A percentile compares a stretch with the other conserved stretches of the same genome.
Conservation (phyloP, 2,113 vertebrate genomes). For the Equus przewalskii region DNA sequence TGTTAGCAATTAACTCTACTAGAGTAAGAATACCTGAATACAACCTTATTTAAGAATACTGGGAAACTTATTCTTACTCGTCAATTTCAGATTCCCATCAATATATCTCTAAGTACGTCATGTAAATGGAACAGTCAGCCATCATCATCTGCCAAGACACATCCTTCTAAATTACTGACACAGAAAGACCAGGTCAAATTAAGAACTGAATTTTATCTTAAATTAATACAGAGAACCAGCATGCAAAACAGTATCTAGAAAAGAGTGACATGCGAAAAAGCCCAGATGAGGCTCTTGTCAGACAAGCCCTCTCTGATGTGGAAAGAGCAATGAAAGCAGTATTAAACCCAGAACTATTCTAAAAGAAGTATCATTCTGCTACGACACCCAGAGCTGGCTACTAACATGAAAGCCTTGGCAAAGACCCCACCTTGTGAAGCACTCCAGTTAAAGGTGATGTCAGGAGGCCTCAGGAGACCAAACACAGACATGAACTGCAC, state of each 20-base stretch:
- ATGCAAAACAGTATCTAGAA: neutral
- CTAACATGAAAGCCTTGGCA: neutral
- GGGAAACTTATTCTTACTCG: neutral
- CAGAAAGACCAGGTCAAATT: slow-evolving; percentile 14
- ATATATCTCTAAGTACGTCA: neutral
- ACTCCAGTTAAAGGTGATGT: neutral
- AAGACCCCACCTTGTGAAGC: neutral
- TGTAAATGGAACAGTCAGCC: neutral
- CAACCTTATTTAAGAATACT: slow-evolving; percentile 35
- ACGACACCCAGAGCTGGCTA: neutral
- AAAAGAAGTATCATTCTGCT: neutral
- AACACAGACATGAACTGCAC: slow-evolving; percentile 12
- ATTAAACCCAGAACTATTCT: neutral
- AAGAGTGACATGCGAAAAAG: neutral
- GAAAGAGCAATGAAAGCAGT: neutral
- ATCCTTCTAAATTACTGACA: slow-evolving; percentile 28
- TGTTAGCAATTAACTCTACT: neutral
- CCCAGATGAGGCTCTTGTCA: neutral
- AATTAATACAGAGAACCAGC: slow-evolving; percentile 37
- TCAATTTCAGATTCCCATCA: slow-evolving; percentile 49
- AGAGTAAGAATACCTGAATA: slow-evolving; percentile 8
- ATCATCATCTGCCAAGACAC: neutral
- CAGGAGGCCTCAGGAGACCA: neutral
- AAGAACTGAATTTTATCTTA: slow-evolving; percentile 38
- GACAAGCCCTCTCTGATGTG: neutral